Conservation (phyloP, 1,140 invertebrate genomes). For the Macrobrachium rosenbergii region DNA sequence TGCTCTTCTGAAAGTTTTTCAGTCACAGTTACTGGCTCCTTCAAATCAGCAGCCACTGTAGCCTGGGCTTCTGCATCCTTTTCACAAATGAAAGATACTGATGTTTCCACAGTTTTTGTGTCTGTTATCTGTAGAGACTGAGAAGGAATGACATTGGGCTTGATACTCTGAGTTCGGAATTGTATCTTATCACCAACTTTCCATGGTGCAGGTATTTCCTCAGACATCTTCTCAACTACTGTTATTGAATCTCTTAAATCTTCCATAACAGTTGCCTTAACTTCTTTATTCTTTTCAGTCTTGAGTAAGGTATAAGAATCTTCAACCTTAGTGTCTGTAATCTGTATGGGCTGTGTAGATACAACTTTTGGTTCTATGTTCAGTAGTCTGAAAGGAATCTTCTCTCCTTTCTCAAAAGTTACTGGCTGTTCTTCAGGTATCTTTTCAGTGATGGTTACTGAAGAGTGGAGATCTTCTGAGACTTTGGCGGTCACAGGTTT, state of each 20-base stretch:
- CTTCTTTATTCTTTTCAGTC: constrained; percentile 38
- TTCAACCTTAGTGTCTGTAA: constrained; percentile 48
- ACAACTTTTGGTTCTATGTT: constrained; percentile 46
- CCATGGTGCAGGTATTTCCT: constrained; percentile 31
- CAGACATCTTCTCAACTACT: constrained; percentile 44
- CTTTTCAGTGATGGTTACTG: constrained; percentile 31
- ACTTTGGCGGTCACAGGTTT: background rate
- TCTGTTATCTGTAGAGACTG: constrained; percentile 53
- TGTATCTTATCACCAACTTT: constrained; percentile 39
- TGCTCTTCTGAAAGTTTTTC: constrained; percentile 55
- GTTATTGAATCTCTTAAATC: constrained; percentile 23
- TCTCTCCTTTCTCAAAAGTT: constrained; percentile 41
- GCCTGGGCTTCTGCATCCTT: constrained; percentile 48
- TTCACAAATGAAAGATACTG: constrained; percentile 32
- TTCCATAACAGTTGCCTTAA: constrained; percentile 36
- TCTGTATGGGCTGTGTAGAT: constrained; percentile 42
- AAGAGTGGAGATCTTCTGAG: background rate
- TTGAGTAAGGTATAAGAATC: constrained; percentile 28
- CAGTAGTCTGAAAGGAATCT: constrained; percentile 33
- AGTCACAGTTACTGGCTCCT: constrained; percentile 53
- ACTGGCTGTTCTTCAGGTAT: constrained; percentile 43
- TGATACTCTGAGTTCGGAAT: constrained; percentile 28
- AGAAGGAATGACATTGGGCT: constrained; percentile 46
- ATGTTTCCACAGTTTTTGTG: constrained; percentile 50
- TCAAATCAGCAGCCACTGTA: constrained; percentile 37